Evolutionary conservation across 2,888 invertebrate species (phyloP).

Genomic region (Chirona hameri): DNA sequence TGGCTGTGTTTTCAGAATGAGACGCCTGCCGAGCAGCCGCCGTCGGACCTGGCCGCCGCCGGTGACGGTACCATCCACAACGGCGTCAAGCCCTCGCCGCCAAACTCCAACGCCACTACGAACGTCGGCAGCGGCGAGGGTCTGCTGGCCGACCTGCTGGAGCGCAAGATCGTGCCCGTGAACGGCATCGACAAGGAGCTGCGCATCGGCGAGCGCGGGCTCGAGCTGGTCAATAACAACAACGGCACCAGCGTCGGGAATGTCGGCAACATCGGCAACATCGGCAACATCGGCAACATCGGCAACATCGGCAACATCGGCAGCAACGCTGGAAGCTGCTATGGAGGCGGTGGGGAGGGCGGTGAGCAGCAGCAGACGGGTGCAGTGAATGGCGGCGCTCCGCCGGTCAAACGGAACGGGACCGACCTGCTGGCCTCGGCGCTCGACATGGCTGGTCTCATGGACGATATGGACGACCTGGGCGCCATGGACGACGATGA

Average conservation of each 20-base stretch:
- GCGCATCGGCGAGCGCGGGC: constrained; percentile 57
- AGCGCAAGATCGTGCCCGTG: constrained; percentile 60
- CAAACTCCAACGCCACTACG: background rate
- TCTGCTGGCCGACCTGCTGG: constrained; percentile 77
- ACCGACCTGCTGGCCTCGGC: constrained; percentile 34
- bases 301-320: too few relatives aligned
- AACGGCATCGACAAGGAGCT: constrained; percentile 49
- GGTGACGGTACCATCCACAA: constrained; percentile 30
- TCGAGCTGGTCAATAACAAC: constrained; percentile 53
- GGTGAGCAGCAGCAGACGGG: constrained; percentile 33
- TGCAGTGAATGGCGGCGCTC: constrained; percentile 36
- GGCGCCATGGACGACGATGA: constrained; percentile 27
- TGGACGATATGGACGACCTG: constrained; percentile 26
- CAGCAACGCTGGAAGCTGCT: too few relatives aligned
- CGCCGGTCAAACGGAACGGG: constrained; percentile 38
- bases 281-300: too few relatives aligned
- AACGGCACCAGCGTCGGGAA: constrained; percentile 34
- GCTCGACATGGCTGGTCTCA: constrained; percentile 26
- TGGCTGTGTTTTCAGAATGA: too few relatives aligned
- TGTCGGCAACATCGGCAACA: too few relatives aligned
- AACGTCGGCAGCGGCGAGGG: constrained; percentile 41
- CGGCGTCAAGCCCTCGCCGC: constrained; percentile 27
- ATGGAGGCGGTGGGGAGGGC: too few relatives aligned
- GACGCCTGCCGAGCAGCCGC: background rate
- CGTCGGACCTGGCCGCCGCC: constrained; percentile 29